Evolutionary conservation across 1,140 invertebrate genomes (phyloP).

Genomic region (Globodera ellingtonae): DNA sequence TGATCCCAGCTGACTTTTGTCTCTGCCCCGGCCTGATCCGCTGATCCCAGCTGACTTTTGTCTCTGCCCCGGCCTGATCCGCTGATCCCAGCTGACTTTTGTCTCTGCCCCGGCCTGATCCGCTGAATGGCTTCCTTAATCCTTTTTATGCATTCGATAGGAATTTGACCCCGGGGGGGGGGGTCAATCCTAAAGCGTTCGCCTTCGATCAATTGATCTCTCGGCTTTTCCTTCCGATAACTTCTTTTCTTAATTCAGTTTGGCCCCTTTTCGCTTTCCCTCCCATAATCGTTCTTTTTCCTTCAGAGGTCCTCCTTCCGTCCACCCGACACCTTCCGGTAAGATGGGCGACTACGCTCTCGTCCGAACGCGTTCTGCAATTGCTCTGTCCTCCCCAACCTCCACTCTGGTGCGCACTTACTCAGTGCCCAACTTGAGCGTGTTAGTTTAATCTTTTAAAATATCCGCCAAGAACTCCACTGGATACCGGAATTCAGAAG

Average conservation of each 20-base stretch:
- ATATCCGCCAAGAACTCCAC: too few species aligned
- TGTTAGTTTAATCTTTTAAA: constrained; percentile 16
- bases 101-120: neutral
- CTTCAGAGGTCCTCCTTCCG: too few species aligned
- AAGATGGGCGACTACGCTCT: constrained; percentile 45
- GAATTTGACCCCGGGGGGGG: neutral
- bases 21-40: neutral
- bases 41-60: neutral
- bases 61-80: neutral
- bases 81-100: neutral
- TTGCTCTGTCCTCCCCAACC: constrained; percentile 36
- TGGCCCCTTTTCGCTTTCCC: too few species aligned
- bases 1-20: neutral
- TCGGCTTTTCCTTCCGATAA: too few species aligned
- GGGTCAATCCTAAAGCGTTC: too few species aligned
- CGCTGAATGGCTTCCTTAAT: neutral
- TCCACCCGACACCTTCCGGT: neutral
- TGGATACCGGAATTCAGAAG: too few species aligned
- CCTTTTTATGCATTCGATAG: neutral
- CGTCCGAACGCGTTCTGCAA: constrained; percentile 43
- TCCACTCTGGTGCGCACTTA: constrained; percentile 36
- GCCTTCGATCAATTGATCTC: too few species aligned
- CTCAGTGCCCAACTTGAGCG: constrained; percentile 45
- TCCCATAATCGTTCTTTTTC: too few species aligned
- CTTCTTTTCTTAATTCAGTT: too few species aligned